Evolutionary conservation across 2,888 invertebrate species (phyloP).

Genomic region (Yponomeuta sedellus): DNA sequence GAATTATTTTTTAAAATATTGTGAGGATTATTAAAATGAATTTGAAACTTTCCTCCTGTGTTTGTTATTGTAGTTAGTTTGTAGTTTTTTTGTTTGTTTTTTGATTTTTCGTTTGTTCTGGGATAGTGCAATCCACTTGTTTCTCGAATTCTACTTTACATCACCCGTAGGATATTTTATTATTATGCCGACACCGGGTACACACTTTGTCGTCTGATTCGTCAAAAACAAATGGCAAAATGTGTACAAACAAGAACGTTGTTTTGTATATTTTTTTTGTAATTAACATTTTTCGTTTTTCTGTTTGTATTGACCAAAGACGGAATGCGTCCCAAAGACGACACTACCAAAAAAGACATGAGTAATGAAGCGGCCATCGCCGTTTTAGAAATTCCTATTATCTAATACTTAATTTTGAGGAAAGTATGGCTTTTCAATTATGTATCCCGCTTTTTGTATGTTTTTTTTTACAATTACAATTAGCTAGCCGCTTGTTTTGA

Average conservation of each 20-base stretch:
- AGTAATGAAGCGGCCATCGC: slow-evolving; percentile 24
- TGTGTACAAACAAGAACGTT: neutral
- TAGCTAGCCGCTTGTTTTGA: slow-evolving; percentile 55
- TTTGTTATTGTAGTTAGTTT: slow-evolving; percentile 54
- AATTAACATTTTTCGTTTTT: neutral
- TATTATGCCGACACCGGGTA: too few relatives aligned
- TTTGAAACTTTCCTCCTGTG: slow-evolving; percentile 67
- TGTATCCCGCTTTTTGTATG: slow-evolving; percentile 36
- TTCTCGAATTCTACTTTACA: slow-evolving; percentile 23
- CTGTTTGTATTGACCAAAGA: slow-evolving; percentile 50
- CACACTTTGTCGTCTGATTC: too few relatives aligned
- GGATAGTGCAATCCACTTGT: slow-evolving; percentile 26
- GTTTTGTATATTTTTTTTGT: neutral
- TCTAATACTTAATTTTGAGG: slow-evolving; percentile 47
- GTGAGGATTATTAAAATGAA: slow-evolving; percentile 72
- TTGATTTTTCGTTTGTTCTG: slow-evolving; percentile 14
- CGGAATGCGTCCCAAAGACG: slow-evolving; percentile 52
- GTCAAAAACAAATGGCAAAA: too few relatives aligned
- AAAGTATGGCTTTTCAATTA: slow-evolving; percentile 32
- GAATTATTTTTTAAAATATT: slow-evolving; percentile 68
- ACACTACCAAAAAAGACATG: slow-evolving; percentile 59
- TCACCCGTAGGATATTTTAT: too few relatives aligned
- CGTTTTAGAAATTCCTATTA: slow-evolving; percentile 49
- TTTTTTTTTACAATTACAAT: slow-evolving; percentile 29
- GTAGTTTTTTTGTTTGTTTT: neutral